Evolutionary conservation across 2,888 invertebrate species (phyloP), one percentile per base, ranked within the genome.

Genomic region (Lobophora halterata): DNA sequence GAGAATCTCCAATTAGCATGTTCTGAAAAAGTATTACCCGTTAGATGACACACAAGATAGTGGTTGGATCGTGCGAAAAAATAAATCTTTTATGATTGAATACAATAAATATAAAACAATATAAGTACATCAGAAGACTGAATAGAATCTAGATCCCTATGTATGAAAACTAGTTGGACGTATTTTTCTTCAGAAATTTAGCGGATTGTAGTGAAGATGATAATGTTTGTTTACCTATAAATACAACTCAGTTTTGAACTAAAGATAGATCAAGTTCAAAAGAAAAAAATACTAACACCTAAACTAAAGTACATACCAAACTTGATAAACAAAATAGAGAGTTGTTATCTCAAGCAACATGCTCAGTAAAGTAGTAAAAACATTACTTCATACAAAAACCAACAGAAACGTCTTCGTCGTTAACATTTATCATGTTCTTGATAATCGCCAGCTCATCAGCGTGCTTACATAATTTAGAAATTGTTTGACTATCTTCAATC

Each of bases 1-100:
- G 71, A 59, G 68, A 74, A 71, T 30, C 29, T 52, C 49, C 65
- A 63, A 68, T 67, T 63, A 66, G 47, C 58, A 44, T 39, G 43
- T 29, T 31, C 20, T 23, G 8, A 33, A 39, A 44, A 46, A 45
- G 33, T 13, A 20, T 30, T 35, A 55, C 39, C 68, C 64, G 71
- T 69, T 72, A 67, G 49, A 56, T 65, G 60, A 52, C 59, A 60
- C 55, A 63, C 47, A 54, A 67, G 64, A 61, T 59, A 16, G 5
- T 36, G 46, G 34, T 32, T 58, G 66, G 63, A 75, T 65, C 79
- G 77, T 79, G 79, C 45, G 79, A 80, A 74, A 52, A 53, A 41
- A n/a, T n/a, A n/a, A n/a, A n/a, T n/a, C n/a, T n/a, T n/a, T n/a
- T n/a, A n/a, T n/a, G n/a, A n/a, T n/a, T n/a, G n/a, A n/a, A n/a